phyloP scores from a whole-genome alignment of 2,888 invertebrate genomes.

The Elysia crispata region DNA sequence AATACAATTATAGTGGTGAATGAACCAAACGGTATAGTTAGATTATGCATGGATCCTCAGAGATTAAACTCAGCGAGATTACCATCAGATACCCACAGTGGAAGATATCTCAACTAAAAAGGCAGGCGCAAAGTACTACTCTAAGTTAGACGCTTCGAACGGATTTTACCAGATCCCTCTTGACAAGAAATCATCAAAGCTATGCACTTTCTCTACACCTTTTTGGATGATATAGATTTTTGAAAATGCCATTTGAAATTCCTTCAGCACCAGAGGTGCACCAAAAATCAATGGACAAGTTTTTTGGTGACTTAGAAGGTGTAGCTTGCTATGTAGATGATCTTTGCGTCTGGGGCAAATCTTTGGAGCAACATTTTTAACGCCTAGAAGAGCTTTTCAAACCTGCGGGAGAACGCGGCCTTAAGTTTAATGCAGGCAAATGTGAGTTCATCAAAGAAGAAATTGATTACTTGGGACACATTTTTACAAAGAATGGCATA shows the following conservation, averaged over 20 bases:
- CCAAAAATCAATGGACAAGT: not conserved
- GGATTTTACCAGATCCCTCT: too few relatives aligned
- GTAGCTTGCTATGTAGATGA: not conserved
- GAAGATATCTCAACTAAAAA: not conserved
- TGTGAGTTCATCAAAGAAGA: too few relatives aligned
- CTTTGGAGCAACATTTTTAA: not conserved
- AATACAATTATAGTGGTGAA: not conserved
- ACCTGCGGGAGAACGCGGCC: not conserved
- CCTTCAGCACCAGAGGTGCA: not conserved
- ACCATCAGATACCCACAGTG: not conserved
- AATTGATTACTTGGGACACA: too few relatives aligned
- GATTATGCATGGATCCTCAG: not conserved
- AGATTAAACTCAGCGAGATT: not conserved
- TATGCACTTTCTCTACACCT: not conserved
- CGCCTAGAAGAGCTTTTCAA: not conserved
- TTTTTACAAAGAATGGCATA: too few relatives aligned
- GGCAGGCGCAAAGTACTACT: not conserved
- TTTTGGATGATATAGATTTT: too few relatives aligned
- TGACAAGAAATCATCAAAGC: not conserved
- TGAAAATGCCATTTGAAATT: too few relatives aligned
- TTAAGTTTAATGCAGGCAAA: too few relatives aligned
- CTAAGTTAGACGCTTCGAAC: not conserved
- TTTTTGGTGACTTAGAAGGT: not conserved
- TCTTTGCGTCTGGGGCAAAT: too few relatives aligned
- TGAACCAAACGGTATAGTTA: not conserved